phyloP scores from a whole-genome alignment of 2,888 invertebrate species.

The Tromatobia lineatoria region DNA sequence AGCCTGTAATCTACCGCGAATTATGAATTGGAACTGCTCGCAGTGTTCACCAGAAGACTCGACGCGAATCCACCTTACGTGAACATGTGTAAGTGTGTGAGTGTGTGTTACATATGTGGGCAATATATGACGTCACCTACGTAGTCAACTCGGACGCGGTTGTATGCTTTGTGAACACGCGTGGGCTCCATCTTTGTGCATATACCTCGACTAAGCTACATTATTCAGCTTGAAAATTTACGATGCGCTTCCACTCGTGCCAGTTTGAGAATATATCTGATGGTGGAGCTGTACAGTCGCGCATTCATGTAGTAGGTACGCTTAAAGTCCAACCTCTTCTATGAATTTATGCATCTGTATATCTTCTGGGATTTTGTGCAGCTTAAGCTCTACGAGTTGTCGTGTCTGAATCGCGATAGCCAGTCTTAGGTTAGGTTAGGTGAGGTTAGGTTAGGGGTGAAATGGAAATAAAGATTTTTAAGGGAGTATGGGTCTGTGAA shows the following conservation, averaged over 20 bases:
- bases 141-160: conserved; percentile 32
- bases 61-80: conserved; percentile 43
- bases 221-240: conserved; percentile 46
- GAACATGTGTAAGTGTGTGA: not conserved
- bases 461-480: no score
- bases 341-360: not conserved
- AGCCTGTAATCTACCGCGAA: conserved; percentile 27
- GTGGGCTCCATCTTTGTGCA: conserved; percentile 47
- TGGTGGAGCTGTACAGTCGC: not conserved
- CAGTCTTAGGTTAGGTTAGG: not conserved
- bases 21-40: conserved; percentile 59
- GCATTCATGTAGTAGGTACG: not conserved
- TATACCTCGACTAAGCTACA: conserved; percentile 17
- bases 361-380: not conserved
- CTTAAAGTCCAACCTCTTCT: not conserved
- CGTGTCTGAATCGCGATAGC: not conserved
- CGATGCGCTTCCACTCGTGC: conserved; percentile 30
- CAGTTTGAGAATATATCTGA: conserved; percentile 20
- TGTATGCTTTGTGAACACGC: conserved; percentile 46
- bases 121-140: conserved; percentile 53
- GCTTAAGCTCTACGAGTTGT: not conserved
- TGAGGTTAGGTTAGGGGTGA: not conserved
- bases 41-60: conserved; percentile 33
- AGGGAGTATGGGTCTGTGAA: no score
- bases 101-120: conserved; percentile 25